Evolutionary conservation across 2,888 invertebrate species (phyloP).

Genomic region (Steinernema carpocapsae): DNA sequence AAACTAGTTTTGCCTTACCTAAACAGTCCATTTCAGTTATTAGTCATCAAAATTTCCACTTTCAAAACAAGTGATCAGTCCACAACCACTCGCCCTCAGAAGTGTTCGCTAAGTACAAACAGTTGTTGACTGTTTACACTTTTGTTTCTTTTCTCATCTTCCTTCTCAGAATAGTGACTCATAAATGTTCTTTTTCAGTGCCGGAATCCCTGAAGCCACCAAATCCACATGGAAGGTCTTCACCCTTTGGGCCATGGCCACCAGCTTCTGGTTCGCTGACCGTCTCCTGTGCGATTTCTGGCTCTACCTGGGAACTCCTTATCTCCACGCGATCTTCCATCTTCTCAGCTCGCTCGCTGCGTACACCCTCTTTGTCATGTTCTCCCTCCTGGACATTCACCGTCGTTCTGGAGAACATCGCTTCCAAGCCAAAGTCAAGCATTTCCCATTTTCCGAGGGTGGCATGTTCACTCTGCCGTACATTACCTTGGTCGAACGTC

Average conservation of each 20-base stretch:
- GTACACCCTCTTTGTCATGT: constrained; percentile 67
- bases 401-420: constrained; percentile 53
- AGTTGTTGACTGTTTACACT: too few relatives aligned
- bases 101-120: too few relatives aligned
- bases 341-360: constrained; percentile 61
- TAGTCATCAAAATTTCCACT: too few relatives aligned
- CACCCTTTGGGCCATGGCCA: constrained; percentile 60
- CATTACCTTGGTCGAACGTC: constrained; percentile 39
- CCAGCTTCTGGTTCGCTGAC: constrained; percentile 64
- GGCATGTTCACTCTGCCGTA: constrained; percentile 42
- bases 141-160: too few relatives aligned
- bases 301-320: constrained; percentile 65
- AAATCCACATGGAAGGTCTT: constrained; percentile 58
- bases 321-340: constrained; percentile 66
- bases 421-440: constrained; percentile 48
- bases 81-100: too few relatives aligned
- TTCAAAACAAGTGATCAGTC: too few relatives aligned
- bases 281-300: constrained; percentile 64
- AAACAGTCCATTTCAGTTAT: too few relatives aligned
- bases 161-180: too few relatives aligned
- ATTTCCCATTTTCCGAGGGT: constrained; percentile 42
- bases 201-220: constrained; percentile 61
- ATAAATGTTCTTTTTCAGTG: constrained; percentile 45
- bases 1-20: too few relatives aligned
- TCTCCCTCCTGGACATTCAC: constrained; percentile 64